Evolutionary conservation across 2,113 vertebrate genomes (phyloP).

Genomic region (Chaetodon trifascialis): DNA sequence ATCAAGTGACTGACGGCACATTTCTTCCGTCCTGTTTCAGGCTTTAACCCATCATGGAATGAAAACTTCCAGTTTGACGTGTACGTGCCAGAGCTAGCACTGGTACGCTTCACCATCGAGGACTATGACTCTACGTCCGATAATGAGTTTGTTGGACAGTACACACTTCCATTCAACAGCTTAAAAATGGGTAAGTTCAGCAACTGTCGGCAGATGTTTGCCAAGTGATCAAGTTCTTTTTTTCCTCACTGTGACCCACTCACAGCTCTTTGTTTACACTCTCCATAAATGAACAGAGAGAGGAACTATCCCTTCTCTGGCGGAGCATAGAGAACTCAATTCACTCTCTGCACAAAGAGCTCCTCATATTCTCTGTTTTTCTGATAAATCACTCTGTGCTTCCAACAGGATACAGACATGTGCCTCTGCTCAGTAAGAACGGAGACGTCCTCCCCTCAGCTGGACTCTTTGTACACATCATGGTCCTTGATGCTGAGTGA

Average conservation of each 20-base stretch:
- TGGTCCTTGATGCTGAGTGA: conserved; percentile 80
- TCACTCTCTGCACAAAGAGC: conserved; percentile 38
- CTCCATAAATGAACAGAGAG: conserved; percentile 40
- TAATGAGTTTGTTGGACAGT: conserved; percentile 94
- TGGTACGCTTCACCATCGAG: conserved; percentile 92
- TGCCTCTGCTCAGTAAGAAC: conserved; percentile 90
- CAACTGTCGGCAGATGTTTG: neutral
- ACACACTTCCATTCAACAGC: conserved; percentile 90
- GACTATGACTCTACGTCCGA: conserved; percentile 89
- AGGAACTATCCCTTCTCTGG: neutral
- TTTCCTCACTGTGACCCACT: neutral
- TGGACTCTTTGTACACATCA: conserved; percentile 91
- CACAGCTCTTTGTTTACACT: neutral
- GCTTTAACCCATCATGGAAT: conserved; percentile 94
- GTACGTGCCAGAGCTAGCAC: conserved; percentile 89
- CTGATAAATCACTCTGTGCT: conserved; percentile 27
- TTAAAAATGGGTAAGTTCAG: conserved; percentile 90
- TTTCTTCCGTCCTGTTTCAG: conserved; percentile 54
- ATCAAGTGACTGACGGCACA: neutral
- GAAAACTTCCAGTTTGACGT: conserved; percentile 90
- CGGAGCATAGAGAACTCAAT: conserved; percentile 17
- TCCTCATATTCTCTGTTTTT: conserved; percentile 7
- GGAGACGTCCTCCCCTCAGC: conserved; percentile 90
- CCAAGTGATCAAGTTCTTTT: neutral
- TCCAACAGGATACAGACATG: conserved; percentile 92